phyloP scores from a whole-genome alignment of 2,797 vertebrate species.

The Passerculus sandwichensis region DNA sequence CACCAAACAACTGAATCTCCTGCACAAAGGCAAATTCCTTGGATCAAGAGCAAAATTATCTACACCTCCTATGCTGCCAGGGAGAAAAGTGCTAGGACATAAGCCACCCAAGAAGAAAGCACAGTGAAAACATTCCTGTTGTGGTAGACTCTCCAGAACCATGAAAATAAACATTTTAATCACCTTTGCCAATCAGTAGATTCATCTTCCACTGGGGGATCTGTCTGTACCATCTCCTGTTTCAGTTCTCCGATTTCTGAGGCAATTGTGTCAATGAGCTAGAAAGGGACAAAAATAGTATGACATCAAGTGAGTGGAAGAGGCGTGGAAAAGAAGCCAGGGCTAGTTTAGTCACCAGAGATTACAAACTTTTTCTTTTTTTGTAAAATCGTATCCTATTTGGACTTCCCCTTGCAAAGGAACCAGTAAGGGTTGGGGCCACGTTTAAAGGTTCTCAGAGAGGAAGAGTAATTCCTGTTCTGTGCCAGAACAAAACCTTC shows the following conservation, averaged over 20 bases:
- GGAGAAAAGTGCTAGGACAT: background rate
- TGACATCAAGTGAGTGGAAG: constrained; percentile 76
- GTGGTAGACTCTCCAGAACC: background rate
- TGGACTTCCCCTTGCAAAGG: constrained; percentile 70
- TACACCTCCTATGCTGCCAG: background rate
- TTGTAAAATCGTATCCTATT: constrained; percentile 4
- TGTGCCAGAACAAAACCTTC: background rate
- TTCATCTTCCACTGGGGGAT: constrained; percentile 77
- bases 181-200: constrained; percentile 80
- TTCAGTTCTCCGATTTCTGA: constrained; percentile 92
- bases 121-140: background rate
- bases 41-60: background rate
- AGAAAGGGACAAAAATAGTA: constrained; percentile 72
- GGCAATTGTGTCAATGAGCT: constrained; percentile 94
- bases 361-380: constrained; percentile 12
- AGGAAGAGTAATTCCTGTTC: background rate
- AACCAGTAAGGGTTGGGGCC: constrained; percentile 11
- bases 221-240: constrained; percentile 90
- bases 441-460: background rate
- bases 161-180: constrained; percentile 32
- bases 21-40: background rate
- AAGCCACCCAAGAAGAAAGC: background rate
- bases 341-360: constrained; percentile 60
- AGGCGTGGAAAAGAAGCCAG: constrained; percentile 56
- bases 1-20: background rate